Evolutionary conservation across 92 coral and sea anemone genomes (phyloP).

Genomic region (Montipora capitata): DNA sequence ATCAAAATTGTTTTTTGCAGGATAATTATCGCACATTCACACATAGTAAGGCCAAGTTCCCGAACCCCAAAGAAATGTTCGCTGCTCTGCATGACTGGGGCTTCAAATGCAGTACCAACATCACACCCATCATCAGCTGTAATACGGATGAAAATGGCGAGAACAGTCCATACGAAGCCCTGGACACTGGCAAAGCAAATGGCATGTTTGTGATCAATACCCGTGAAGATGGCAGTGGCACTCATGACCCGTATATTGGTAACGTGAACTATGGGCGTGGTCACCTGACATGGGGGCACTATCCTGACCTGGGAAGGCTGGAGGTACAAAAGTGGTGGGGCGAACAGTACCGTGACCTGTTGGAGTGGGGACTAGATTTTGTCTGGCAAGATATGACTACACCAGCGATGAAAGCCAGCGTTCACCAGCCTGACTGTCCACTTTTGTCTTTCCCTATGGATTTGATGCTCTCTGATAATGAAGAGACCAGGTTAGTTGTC

Average conservation of each 20-base stretch:
- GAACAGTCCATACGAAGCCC: conserved; percentile 77
- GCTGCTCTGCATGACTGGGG: conserved; percentile 85
- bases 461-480: conserved; percentile 82
- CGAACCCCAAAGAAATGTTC: conserved; percentile 86
- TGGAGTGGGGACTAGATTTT: conserved; percentile 89
- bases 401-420: conserved; percentile 89
- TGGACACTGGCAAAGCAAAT: conserved; percentile 73
- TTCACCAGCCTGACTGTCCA: conserved; percentile 80
- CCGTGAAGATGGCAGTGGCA: conserved; percentile 78
- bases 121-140: conserved; percentile 84
- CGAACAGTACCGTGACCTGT: conserved; percentile 82
- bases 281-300: conserved; percentile 86
- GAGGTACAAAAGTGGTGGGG: conserved; percentile 93
- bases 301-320: conserved; percentile 83
- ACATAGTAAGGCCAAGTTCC: conserved; percentile 82
- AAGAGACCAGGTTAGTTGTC: conserved; percentile 71
- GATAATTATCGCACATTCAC: conserved; percentile 89
- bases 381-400: conserved; percentile 95
- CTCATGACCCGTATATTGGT: conserved; percentile 69
- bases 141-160: conserved; percentile 79
- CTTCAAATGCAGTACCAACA: conserved; percentile 80
- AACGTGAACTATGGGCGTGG: conserved; percentile 92
- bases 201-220: conserved; percentile 74
- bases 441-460: conserved; percentile 89
- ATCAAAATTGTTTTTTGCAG: conserved; percentile 5